Base-by-base conservation (phyloP, 2,888 invertebrate genomes). In the Melanophora roralis region DNA sequence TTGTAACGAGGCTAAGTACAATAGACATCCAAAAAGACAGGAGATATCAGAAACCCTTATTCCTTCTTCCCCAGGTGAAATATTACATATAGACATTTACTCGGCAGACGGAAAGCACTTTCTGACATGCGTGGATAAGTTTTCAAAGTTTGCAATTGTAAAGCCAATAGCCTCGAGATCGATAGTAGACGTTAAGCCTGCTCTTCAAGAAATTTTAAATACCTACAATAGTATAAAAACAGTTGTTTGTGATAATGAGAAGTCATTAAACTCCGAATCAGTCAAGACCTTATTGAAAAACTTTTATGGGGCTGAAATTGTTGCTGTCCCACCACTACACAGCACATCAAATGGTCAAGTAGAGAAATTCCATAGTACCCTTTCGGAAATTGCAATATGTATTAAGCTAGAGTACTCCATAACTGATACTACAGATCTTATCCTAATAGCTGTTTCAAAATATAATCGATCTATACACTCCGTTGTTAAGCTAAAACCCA, bases 391-490 rank as follows among this genome's bases (percentile, higher is more conserved):
- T 1, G 47, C 74, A 14, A 12, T 71, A 11, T 78, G 77, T 43
- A 27, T 80, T n/a, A 81, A 78, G 43, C 16, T 78, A 11, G 78
- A 76, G 32, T 74, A 60, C 40, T 21, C 49, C 36, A 43, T 79
- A 5, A 55, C 55, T 8, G 60, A 82, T 40, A 81, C 81, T 3
- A 34, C 45, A 14, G 68, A 79, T 11, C 47, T 78, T 2, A 67
- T 78, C 21, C 43, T 81, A 9, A 45, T 36, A 11, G 64, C 78
- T 3, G 72, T 75, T 9, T 60, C 14, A 43, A 53, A 78, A 38
- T 81, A 81, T 60, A 81, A 81, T 34, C 47, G 27, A 38, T 73
- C 81, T 6, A 78, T 78, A n/a, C 74, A 78, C 40, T 78, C 67
- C 12, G 60, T 65, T 14, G 67, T 51, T 4, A 60, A 74, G 1